A percentile compares a stretch with the other conserved stretches of the same genome.
These are phyloP conservation scores for Ahaetulla prasina DNA, from an alignment of 2,113 vertebrate genomes.

Conservation along the genomic window DNA sequence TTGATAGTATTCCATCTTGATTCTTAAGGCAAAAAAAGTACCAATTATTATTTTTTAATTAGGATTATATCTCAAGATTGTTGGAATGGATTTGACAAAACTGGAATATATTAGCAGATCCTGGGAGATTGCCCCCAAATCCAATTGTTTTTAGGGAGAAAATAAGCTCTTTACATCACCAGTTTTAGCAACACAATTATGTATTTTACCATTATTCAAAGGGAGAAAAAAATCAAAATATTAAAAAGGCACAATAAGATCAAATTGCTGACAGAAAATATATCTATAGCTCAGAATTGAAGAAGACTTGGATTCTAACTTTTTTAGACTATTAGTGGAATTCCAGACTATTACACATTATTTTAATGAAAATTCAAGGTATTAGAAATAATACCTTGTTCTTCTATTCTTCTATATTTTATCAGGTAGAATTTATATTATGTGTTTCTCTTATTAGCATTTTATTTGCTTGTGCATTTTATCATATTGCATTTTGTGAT, in stretches of 20 bases:
- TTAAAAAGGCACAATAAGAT: not conserved
- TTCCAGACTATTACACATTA: not conserved
- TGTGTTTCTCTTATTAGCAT: not conserved
- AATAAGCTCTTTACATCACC: not conserved
- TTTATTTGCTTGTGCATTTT: not conserved
- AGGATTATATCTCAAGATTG: not conserved
- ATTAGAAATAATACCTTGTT: not conserved
- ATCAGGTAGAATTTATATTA: not conserved
- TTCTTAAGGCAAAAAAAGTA: not conserved
- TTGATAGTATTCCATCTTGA: not conserved
- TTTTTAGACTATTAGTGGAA: not conserved
- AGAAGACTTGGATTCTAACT: not conserved
- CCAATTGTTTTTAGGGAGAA: not conserved
- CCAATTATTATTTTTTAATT: not conserved
- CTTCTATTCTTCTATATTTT: not conserved
- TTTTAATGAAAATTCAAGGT: not conserved
- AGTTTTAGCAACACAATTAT: not conserved
- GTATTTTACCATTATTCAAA: not conserved
- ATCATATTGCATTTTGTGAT: not conserved
- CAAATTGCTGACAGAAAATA: not conserved
- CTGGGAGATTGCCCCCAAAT: not conserved
- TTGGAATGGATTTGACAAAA: not conserved
- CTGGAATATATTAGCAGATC: not conserved
- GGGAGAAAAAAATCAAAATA: not conserved
- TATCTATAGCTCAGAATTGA: not conserved